phyloP scores from a whole-genome alignment of 1,140 invertebrate genomes.

The Himalopsyche phryganea region DNA sequence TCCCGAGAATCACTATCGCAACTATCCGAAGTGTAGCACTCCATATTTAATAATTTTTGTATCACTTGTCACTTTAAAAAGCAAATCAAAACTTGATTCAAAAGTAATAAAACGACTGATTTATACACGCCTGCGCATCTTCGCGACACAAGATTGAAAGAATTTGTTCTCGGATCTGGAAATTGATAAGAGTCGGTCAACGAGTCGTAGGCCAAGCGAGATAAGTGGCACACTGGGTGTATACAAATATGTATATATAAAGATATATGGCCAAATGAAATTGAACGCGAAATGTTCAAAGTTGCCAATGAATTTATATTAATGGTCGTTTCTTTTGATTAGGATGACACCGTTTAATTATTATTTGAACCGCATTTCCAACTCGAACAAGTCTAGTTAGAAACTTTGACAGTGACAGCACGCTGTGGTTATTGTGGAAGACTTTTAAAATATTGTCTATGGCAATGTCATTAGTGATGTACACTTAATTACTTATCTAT shows the following conservation, averaged over 20 bases:
- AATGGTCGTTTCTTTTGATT: too few relatives aligned
- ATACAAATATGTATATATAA: background rate
- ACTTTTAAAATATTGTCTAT: too few relatives aligned
- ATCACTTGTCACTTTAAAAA: background rate
- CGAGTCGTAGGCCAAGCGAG: constrained; percentile 15
- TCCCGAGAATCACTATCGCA: constrained; percentile 68
- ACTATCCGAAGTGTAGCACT: constrained; percentile 75
- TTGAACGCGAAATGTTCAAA: too few relatives aligned
- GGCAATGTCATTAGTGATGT: too few relatives aligned
- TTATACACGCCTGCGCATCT: background rate
- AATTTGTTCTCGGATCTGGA: background rate
- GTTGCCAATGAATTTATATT: too few relatives aligned
- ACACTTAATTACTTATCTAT: too few relatives aligned
- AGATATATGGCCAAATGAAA: too few relatives aligned
- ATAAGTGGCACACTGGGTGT: constrained; percentile 7
- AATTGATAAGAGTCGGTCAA: background rate
- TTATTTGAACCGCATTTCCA: too few relatives aligned
- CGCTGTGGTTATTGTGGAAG: too few relatives aligned
- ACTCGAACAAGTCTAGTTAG: too few relatives aligned
- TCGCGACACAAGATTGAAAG: constrained; percentile 6
- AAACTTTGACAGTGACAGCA: too few relatives aligned
- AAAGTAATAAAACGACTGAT: background rate
- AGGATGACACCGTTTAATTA: too few relatives aligned
- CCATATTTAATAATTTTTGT: constrained; percentile 49
- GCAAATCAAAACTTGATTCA: background rate